A percentile compares a stretch with the other conserved stretches of the same genome.
Conservation (phyloP, 2,888 invertebrate species). For the Acrobasis suavella region DNA sequence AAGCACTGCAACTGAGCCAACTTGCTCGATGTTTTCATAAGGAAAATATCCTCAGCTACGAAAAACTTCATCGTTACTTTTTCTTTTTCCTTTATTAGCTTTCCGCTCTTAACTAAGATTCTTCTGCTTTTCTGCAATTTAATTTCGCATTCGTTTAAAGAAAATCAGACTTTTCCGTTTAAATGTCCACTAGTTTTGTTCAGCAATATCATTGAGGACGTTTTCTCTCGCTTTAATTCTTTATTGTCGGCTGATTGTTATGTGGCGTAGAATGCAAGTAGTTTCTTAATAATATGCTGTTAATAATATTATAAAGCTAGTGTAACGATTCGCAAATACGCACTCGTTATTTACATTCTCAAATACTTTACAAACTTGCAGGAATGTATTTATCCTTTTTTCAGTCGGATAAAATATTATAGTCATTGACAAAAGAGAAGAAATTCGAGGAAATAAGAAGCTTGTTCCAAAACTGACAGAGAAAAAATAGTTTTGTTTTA, state of each 20-base stretch:
- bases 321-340: no score
- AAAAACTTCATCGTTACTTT: slow-evolving; percentile 68
- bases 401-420: no score
- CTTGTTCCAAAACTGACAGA: no score
- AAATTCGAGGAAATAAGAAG: no score
- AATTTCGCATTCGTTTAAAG: slow-evolving; percentile 52
- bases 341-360: no score
- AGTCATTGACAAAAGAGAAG: no score
- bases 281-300: no score
- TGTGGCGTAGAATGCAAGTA: no score
- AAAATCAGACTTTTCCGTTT: slow-evolving; percentile 42
- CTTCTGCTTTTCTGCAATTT: slow-evolving; percentile 58
- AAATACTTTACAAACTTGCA: no score
- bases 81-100: slow-evolving; percentile 65
- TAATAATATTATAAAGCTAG: no score
- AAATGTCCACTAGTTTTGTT: slow-evolving; percentile 42
- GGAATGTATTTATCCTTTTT: no score
- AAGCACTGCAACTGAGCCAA: slow-evolving; percentile 53
- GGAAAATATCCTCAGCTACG: slow-evolving; percentile 62
- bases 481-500: no score
- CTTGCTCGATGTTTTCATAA: slow-evolving; percentile 63
- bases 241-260: not conserved
- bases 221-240: slow-evolving; percentile 4
- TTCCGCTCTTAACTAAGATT: slow-evolving; percentile 64
- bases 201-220: slow-evolving; percentile 17